Base-by-base conservation (phyloP, 2,797 vertebrate genomes). In the Salmo trutta region DNA sequence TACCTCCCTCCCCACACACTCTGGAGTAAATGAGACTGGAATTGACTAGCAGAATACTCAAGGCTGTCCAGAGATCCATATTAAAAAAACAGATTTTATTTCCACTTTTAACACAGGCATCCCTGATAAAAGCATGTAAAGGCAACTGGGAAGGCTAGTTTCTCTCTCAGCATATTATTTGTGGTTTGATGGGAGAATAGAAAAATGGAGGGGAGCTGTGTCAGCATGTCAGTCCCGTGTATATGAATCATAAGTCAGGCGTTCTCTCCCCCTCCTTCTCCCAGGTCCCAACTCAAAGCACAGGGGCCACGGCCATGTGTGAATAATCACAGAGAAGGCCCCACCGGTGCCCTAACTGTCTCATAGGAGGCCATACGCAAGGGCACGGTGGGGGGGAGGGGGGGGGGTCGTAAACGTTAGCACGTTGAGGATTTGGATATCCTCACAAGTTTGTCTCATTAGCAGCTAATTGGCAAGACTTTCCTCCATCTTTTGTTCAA, bases 401-500 rank as follows among this genome's bases (percentile, higher is more conserved):
- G 86, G 79, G 88, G 88, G 88, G 79, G 85, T 87, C 85, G 86
- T 95, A 94, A 90, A 93, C 78, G 90, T 89, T 93, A 93, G 88
- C 95, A 94, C 85, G 83, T 94, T 94, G 93, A 91, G 90, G 89
- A 91, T 91, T 96, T 94, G 92, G 85, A 93, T 95, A 92, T 94
- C 90, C 87, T 96, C 95, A 95, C 94, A 94, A 90, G 86, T 85
- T 83, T 93, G 93, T 93, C 92, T 96, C 94, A 96, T 94, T 96
- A 97, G 94, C 91, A 88, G 93, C 92, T 95, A 96, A 96, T 93
- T 96, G 95, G 92, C 91, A 88, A 87, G 89, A 92, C 88, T 92
- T 90, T 89, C 89, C 90, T 88, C 81, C 84, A 75, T 91, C 91
- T 92, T 94, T 94, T 93, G 89, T 94, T 93, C 90, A 84, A 90